Percentiles rank a stretch among this genome's conserved stretches.
Evolutionary conservation across 2,888 invertebrate species (phyloP).

Genomic region (Pristionchus fissidentatus): DNA sequence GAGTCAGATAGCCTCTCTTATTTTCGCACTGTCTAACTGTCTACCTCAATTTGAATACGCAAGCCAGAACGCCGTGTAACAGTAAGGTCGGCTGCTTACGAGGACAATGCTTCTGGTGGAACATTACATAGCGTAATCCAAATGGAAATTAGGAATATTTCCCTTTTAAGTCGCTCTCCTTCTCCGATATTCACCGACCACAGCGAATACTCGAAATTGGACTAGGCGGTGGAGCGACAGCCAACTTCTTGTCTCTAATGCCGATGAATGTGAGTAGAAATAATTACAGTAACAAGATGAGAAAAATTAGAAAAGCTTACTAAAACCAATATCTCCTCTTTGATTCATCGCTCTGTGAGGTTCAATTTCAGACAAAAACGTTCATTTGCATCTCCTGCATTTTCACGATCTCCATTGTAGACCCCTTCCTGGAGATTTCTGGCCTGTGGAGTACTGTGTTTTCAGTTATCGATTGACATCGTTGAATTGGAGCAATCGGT

Average conservation of each 20-base stretch:
- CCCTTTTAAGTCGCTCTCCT: slow-evolving; percentile 2
- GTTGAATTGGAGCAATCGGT: slow-evolving; percentile 39
- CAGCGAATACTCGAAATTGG: slow-evolving; percentile 31
- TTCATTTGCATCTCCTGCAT: too few relatives aligned
- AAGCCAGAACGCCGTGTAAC: too few relatives aligned
- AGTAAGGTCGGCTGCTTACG: too few relatives aligned
- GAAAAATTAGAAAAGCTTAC: too few relatives aligned
- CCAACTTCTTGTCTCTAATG: slow-evolving; percentile 26
- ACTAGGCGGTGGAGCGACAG: slow-evolving; percentile 33
- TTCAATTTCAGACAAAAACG: too few relatives aligned
- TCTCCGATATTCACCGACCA: not conserved
- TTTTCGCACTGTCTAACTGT: too few relatives aligned
- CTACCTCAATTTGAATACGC: too few relatives aligned
- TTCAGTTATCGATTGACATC: slow-evolving; percentile 43
- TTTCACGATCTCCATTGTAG: not conserved
- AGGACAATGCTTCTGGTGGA: not conserved
- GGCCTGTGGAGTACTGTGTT: too few relatives aligned
- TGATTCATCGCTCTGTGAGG: too few relatives aligned
- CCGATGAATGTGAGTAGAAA: slow-evolving; percentile 33
- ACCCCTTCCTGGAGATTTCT: not conserved
- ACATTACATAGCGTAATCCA: not conserved
- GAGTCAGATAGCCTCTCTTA: too few relatives aligned
- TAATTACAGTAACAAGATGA: not conserved
- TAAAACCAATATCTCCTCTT: too few relatives aligned
- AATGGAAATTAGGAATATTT: not conserved